Conservation (phyloP, 2,113 vertebrate species). For the Catharus minimus region DNA sequence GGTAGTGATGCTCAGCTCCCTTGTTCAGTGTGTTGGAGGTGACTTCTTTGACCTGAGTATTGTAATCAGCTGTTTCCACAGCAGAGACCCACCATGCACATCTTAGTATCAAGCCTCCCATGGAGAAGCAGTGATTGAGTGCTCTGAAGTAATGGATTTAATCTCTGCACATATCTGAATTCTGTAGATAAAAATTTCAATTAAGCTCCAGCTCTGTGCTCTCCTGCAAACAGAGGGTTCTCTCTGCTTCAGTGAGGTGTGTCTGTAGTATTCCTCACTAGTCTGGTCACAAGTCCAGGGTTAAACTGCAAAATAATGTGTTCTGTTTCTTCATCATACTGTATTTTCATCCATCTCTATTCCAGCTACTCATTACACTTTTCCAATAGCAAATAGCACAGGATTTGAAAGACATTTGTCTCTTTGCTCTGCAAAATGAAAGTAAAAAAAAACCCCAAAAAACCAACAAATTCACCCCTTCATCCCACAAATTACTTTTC, state of each 20-base stretch:
- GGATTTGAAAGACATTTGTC: neutral
- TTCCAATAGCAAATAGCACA: neutral
- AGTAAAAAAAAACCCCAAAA: neutral
- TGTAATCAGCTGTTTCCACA: neutral
- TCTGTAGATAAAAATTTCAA: conserved; percentile 16
- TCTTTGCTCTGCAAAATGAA: neutral
- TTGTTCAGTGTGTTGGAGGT: neutral
- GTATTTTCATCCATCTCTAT: neutral
- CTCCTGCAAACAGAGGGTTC: neutral
- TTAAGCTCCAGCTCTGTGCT: neutral
- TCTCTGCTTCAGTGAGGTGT: neutral
- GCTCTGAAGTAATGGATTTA: conserved; percentile 28
- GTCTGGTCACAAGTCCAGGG: neutral
- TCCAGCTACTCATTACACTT: neutral
- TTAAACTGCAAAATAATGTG: neutral
- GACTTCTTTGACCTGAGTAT: neutral
- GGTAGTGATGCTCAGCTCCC: neutral
- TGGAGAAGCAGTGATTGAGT: neutral
- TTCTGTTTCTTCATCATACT: neutral
- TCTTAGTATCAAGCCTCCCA: neutral
- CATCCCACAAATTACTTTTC: neutral
- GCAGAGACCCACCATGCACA: neutral
- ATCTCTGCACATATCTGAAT: conserved; percentile 25
- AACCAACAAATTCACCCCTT: no score
- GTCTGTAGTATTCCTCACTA: neutral